Conservation (phyloP, 2,113 vertebrate genomes). For the Zosterops lateralis region DNA sequence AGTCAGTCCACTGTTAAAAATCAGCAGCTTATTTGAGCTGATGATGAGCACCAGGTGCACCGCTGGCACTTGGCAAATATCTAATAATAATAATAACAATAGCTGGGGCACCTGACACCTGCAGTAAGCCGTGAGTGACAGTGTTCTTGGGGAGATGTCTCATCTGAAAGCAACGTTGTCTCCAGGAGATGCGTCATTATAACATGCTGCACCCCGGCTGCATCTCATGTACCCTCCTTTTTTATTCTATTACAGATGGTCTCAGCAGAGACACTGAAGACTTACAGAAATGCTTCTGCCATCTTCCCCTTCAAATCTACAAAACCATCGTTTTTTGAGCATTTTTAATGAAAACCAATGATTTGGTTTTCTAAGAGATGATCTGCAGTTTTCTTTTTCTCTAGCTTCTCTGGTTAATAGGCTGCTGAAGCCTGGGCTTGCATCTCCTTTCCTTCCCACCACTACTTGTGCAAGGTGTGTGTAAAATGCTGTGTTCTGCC, state of each 20-base stretch:
- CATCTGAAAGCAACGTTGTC: background rate
- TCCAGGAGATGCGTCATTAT: background rate
- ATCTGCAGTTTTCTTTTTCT: background rate
- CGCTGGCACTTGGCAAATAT: background rate
- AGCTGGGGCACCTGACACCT: conserved; percentile 29
- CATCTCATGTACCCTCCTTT: background rate
- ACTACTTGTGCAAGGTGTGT: background rate
- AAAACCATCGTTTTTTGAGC: background rate
- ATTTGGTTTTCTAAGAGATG: background rate
- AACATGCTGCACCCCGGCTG: background rate
- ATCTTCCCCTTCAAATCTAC: background rate
- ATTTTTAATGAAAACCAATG: background rate
- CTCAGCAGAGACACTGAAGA: background rate
- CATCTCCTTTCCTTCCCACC: background rate
- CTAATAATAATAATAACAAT: conserved; percentile 45
- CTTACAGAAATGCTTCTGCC: background rate
- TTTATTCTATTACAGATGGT: background rate
- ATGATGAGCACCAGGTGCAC: conserved; percentile 49
- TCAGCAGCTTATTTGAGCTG: conserved; percentile 36
- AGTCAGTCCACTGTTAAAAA: conserved; percentile 48
- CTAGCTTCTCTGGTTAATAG: background rate
- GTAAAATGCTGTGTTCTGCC: background rate
- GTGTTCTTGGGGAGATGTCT: conserved; percentile 21
- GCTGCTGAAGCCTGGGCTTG: background rate
- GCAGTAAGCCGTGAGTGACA: conserved; percentile 39